Conservation (phyloP, 2,797 vertebrate genomes). For the Brachyrhaphis roseni region DNA sequence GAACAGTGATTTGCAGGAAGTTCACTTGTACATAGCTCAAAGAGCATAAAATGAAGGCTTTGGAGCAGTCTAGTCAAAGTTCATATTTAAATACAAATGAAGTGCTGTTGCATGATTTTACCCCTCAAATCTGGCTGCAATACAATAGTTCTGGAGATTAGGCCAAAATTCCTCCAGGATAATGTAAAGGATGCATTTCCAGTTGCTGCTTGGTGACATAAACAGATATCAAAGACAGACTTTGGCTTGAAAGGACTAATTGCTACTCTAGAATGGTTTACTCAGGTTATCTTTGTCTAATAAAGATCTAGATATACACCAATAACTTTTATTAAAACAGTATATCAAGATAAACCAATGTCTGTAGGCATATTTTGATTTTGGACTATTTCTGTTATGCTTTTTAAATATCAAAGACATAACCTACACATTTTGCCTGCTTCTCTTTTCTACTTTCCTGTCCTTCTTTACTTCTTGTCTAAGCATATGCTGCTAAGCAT, state of each 20-base stretch:
- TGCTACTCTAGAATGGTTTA: not conserved
- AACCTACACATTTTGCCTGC: not conserved
- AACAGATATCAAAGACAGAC: not conserved
- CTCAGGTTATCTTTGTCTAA: not conserved
- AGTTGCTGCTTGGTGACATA: not conserved
- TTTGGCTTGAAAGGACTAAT: not conserved
- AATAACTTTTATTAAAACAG: not conserved
- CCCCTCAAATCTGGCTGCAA: not conserved
- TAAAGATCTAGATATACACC: not conserved
- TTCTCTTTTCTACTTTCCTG: not conserved
- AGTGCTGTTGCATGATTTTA: not conserved
- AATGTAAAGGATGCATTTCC: not conserved
- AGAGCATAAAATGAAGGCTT: not conserved
- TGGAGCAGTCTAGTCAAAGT: not conserved
- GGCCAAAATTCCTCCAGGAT: not conserved
- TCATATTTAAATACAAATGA: not conserved
- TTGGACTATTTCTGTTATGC: not conserved
- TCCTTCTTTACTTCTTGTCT: not conserved
- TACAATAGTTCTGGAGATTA: not conserved
- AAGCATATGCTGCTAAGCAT: not conserved
- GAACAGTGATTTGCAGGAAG: not conserved
- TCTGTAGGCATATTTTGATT: not conserved
- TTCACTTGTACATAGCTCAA: not conserved
- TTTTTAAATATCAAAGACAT: not conserved
- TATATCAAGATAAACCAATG: not conserved